phyloP scores from a whole-genome alignment of 1,140 invertebrate genomes.

The Macrocentrus cingulum region DNA sequence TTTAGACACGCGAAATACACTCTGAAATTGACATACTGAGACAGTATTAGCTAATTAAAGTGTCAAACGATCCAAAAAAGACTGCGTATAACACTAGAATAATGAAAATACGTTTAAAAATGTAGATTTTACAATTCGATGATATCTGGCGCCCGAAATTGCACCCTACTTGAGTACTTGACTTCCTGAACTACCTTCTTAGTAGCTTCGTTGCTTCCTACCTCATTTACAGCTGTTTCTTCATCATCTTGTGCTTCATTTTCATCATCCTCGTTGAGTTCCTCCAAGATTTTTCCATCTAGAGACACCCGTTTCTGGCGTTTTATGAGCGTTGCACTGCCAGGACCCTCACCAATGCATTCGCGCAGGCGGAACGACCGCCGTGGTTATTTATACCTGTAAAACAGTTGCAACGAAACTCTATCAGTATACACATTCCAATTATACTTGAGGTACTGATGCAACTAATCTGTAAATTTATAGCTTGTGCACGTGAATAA shows the following conservation, averaged over 20 bases:
- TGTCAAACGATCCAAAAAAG: too few species aligned
- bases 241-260: conserved; percentile 29
- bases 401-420: conserved; percentile 12
- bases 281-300: conserved; percentile 39
- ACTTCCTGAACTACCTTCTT: conserved; percentile 40
- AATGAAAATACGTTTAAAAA: too few species aligned
- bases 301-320: conserved; percentile 30
- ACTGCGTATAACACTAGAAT: too few species aligned
- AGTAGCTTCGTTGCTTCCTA: conserved; percentile 8
- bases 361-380: conserved; percentile 46
- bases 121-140: conserved; percentile 45
- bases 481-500: neutral
- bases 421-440: neutral
- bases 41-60: too few species aligned
- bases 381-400: conserved; percentile 57
- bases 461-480: neutral
- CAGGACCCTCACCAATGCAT: conserved; percentile 36
- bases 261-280: conserved; percentile 39
- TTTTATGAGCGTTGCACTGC: conserved; percentile 11
- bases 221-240: conserved; percentile 15
- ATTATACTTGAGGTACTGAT: neutral
- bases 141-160: conserved; percentile 50
- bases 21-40: too few species aligned
- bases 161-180: conserved; percentile 46
- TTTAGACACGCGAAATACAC: too few species aligned